Conservation (phyloP, 2,797 vertebrate genomes). For the Sebastes steindachneri region DNA sequence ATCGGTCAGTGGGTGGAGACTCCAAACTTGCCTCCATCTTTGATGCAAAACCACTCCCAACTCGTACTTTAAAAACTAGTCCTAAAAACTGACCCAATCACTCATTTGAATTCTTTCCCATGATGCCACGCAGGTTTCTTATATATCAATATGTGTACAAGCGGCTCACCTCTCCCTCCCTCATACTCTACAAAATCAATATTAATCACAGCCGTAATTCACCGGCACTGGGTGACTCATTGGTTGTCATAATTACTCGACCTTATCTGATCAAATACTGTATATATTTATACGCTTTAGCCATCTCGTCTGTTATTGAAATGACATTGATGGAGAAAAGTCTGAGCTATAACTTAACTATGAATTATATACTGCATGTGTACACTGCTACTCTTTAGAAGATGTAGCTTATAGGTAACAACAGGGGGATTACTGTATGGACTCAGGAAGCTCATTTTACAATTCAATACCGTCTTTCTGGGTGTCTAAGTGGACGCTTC, state of each 20-base stretch:
- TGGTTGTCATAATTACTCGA: slow-evolving; percentile 48
- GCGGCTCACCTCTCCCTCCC: slow-evolving; percentile 7
- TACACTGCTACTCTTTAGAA: neutral
- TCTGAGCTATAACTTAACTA: slow-evolving; percentile 6
- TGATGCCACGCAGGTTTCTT: slow-evolving; percentile 11
- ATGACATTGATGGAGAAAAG: slow-evolving; percentile 44
- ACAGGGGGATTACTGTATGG: slow-evolving; percentile 5
- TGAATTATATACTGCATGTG: neutral
- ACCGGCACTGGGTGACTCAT: slow-evolving; percentile 28
- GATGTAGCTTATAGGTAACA: neutral
- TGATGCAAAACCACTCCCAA: neutral
- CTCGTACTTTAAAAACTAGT: neutral
- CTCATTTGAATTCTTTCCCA: slow-evolving; percentile 24
- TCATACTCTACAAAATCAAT: slow-evolving; percentile 47
- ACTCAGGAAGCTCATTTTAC: slow-evolving; percentile 28
- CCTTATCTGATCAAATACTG: slow-evolving; percentile 56
- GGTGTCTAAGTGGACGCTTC: slow-evolving; percentile 27
- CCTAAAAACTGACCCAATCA: neutral
- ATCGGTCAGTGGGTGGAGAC: neutral
- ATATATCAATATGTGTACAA: slow-evolving; percentile 13
- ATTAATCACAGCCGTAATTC: slow-evolving; percentile 56
- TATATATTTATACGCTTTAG: neutral
- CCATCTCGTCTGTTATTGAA: slow-evolving; percentile 52
- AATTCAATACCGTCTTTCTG: neutral
- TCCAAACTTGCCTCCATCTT: neutral